Evolutionary conservation across 1,140 invertebrate species (phyloP), one percentile per base, ranked within the genome.

Genomic region (Zaprionus kolodkinae): DNA sequence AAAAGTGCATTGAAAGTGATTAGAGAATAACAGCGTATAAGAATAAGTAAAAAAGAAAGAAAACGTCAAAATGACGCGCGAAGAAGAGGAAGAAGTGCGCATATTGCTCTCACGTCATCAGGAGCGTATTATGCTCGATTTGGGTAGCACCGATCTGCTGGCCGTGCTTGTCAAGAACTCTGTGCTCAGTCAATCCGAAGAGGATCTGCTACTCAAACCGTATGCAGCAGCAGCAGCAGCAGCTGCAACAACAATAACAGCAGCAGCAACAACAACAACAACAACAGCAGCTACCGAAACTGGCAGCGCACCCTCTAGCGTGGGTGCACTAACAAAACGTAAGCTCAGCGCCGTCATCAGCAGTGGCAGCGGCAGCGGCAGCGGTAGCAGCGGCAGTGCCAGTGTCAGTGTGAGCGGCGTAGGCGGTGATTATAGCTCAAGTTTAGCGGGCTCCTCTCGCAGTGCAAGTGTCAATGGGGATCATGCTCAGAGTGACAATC

Each of bases 11-110:
- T 59, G 45, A 62, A 79, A 76, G 71, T 59, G 65, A 62, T 55
- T 54, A 66, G 36, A 68, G n/a, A 45, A 78, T 55, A 69, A 66
- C 56, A 66, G n/a, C 17, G 62, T 27, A 62, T 55, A 59, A 66
- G 43, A 68, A 54, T 30, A n/a, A 67, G 74, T 61, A 13, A 50
- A 15, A 50, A 15, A 66, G 57, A 57, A 86, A 76, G 43, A 38
- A 74, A 43, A 54, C 68, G 60, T 59, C 65, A 88, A 77, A 76
- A 91, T 92, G 91, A 85, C 91, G 57, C 91, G 76, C 52, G 91
- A 91, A 76, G 92, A 92, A 73, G 91, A 92, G 65, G 91, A 92
- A 65, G 92, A 92, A 74, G 92, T 92, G 67, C 92, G 91, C 48
- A 86, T 87, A 6, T 60, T 92, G 64, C 78, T 92, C 43, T 81